Evolutionary conservation across 2,113 vertebrate species (phyloP).

Genomic region (Mesitornis unicolor): DNA sequence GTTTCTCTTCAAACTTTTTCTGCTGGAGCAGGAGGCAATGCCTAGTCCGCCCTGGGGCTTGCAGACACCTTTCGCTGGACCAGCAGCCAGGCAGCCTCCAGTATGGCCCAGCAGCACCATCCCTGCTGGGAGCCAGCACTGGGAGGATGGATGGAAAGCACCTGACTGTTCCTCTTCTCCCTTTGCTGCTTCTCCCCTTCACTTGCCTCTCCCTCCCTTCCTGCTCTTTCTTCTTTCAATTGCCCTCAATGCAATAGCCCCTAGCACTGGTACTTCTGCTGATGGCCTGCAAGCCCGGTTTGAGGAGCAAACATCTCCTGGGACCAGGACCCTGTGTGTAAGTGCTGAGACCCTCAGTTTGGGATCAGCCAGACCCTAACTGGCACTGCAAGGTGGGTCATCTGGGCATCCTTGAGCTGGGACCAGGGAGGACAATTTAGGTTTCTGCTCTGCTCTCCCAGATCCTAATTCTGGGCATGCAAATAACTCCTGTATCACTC

Average conservation of each 20-base stretch:
- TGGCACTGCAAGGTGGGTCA: not conserved
- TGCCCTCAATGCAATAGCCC: not conserved
- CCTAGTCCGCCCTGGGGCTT: not conserved
- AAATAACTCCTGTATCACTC: not conserved
- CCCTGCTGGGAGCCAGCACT: not conserved
- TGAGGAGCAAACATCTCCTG: not conserved
- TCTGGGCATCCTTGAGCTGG: not conserved
- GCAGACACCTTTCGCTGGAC: rapidly evolving
- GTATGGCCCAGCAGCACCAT: not conserved
- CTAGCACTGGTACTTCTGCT: not conserved
- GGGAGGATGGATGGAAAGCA: not conserved
- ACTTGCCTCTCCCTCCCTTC: not conserved
- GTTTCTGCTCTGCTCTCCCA: not conserved
- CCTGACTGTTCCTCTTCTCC: not conserved
- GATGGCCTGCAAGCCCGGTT: not conserved
- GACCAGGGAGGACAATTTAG: not conserved
- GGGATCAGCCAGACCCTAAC: not conserved
- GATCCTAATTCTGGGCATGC: not conserved
- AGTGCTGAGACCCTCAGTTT: not conserved
- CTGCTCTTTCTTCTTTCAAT: not conserved
- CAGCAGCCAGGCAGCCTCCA: not conserved
- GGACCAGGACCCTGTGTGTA: rapidly evolving
- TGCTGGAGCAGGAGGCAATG: not conserved
- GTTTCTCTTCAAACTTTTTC: not conserved
- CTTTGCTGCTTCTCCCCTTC: not conserved